Evolutionary conservation across 2,888 invertebrate genomes (phyloP), one percentile per base, ranked within the genome.

Genomic region (Hirtodrosophila alboralis): DNA sequence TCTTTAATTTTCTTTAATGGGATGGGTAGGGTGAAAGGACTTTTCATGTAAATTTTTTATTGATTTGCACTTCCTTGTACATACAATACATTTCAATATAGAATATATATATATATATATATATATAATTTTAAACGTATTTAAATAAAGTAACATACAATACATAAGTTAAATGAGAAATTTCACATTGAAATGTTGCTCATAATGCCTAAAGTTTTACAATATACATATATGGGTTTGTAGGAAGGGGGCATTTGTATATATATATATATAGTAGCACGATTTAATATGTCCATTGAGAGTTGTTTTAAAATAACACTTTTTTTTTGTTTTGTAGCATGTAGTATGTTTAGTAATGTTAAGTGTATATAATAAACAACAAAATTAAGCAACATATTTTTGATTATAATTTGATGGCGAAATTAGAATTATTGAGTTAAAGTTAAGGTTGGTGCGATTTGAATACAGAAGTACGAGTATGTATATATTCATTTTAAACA

Each of bases 71-170:
- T 63, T 73, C 45, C 60, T 71, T 72, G 60, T 72, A 73, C 66
- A 75, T 36, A 71, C 43, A 62, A 54, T 63, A 54, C 43, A 48
- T 57, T 44, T 64, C 37, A 52, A 18, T 23, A 23, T 23, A 23
- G 23, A 5, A 23, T 23, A 23, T 23, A 23, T 23, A 23, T 5
- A 8, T 23, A 23, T 66, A 62, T 53, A 38, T 47, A 51, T 66
- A 51, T 73, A 71, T 63, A 59, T 58, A 58, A 47, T 57, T 59
- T 62, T 60, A 64, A 84, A 81, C 81, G 53, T 84, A 77, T 36
- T 33, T 71, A 67, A 84, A 84, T 71, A 45, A 66, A 66, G 37
- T 61, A 83, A 85, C 71, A 67, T 72, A 60, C 43, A 75, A 63
- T 63, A 60, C 76, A 69, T 65, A 16, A 62, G 51, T 58, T 63